Evolutionary conservation across 2,888 invertebrate genomes (phyloP).

Genomic region (Drosophila mimetica): DNA sequence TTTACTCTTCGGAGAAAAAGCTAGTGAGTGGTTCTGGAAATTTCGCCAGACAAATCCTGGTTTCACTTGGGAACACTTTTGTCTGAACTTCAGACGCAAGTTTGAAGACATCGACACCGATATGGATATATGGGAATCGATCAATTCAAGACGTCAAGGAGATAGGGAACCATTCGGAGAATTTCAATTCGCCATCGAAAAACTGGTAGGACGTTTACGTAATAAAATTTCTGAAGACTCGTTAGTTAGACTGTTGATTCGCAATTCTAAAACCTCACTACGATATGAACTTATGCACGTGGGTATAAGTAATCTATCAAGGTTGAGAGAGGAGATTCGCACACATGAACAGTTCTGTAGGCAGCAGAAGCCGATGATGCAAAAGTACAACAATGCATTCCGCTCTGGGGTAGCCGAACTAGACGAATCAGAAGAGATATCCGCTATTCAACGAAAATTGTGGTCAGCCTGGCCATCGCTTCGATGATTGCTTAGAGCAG

Average conservation of each 20-base stretch:
- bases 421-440: too few species aligned
- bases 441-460: neutral
- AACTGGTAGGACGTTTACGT: neutral
- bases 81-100: constrained; percentile 8
- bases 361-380: neutral
- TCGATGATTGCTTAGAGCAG: neutral
- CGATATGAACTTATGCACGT: neutral
- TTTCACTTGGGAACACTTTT: constrained; percentile 18
- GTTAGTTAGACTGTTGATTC: neutral
- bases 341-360: neutral
- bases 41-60: constrained; percentile 1
- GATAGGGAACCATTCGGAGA: constrained; percentile 19
- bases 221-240: neutral
- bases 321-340: too few species aligned
- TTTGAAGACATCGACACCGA: constrained; percentile 18
- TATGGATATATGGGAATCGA: constrained; percentile 15
- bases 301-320: neutral
- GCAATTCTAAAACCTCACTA: neutral
- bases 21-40: constrained; percentile 18
- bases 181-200: constrained; percentile 12
- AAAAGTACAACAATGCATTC: too few species aligned
- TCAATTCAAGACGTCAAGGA: constrained; percentile 2
- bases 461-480: neutral
- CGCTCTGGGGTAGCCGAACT: too few species aligned
- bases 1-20: neutral